Percentiles rank a stretch among this genome's conserved stretches.
Conservation (phyloP, 2,888 invertebrate genomes). For the Scaptomyza flava region DNA sequence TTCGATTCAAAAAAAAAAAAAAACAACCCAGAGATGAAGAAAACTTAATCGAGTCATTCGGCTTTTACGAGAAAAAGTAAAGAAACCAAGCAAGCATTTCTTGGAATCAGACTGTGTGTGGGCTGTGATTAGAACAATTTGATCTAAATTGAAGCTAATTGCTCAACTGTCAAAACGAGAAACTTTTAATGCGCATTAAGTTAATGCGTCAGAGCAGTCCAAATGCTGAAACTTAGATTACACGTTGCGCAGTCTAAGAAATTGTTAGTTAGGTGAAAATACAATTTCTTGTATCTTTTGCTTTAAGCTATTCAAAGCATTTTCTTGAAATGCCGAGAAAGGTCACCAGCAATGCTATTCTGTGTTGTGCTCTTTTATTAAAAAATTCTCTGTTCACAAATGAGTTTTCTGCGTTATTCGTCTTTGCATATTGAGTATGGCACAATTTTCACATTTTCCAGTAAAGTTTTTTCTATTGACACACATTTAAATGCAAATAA, state of each 20-base stretch:
- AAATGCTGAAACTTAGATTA: neutral
- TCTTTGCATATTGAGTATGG: conserved; percentile 1
- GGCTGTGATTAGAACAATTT: neutral
- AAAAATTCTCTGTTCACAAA: conserved; percentile 10
- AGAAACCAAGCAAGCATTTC: conserved; percentile 1
- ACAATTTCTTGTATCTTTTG: neutral
- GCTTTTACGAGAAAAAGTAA: neutral
- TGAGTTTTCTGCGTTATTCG: neutral
- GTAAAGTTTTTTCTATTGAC: neutral
- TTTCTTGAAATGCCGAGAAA: neutral
- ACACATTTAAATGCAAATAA: neutral
- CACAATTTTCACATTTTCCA: conserved; percentile 11
- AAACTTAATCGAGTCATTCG: conserved; percentile 10
- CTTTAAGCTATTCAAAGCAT: neutral
- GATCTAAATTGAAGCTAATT: conserved; percentile 12
- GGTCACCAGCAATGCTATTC: neutral
- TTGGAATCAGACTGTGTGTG: too few relatives aligned
- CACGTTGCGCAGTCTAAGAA: neutral
- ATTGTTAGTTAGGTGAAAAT: neutral
- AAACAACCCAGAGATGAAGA: conserved; percentile 6
- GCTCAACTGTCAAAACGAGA: neutral
- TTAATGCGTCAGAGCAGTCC: neutral
- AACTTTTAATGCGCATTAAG: conserved; percentile 7
- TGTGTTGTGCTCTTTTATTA: neutral
- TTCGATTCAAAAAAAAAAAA: conserved; percentile 22